A percentile compares a stretch with the other conserved stretches of the same genome.
phyloP scores from a whole-genome alignment of 2,888 invertebrate species.

The Meiosimyza decipiens region DNA sequence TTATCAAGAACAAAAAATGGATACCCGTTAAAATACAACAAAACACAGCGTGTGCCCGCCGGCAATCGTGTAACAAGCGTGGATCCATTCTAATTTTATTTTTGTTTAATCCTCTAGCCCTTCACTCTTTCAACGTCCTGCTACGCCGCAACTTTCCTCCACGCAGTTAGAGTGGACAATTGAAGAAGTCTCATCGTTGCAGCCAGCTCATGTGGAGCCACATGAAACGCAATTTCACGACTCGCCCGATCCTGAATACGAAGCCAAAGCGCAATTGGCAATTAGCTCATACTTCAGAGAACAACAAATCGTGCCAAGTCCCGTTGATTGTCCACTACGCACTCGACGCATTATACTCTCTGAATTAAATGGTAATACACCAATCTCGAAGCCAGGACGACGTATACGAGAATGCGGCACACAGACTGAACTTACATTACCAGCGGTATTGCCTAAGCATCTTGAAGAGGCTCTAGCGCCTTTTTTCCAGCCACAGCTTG shows the following conservation, averaged over 20 bases:
- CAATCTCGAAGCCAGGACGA: conserved; percentile 54
- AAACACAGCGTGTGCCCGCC: too few species aligned
- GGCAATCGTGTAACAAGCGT: not conserved
- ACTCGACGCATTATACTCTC: conserved; percentile 61
- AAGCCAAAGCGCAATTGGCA: conserved; percentile 72
- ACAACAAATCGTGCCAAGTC: conserved; percentile 65
- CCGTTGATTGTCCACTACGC: conserved; percentile 62
- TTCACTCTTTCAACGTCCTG: conserved; percentile 62
- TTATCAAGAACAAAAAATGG: too few species aligned
- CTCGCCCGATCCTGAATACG: conserved; percentile 70
- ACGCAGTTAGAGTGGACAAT: conserved; percentile 76
- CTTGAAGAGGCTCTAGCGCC: conserved; percentile 72
- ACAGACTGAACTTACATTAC: conserved; percentile 73
- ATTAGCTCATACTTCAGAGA: conserved; percentile 68
- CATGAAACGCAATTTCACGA: conserved; percentile 70
- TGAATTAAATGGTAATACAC: conserved; percentile 55
- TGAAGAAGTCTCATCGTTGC: conserved; percentile 74
- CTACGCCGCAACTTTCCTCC: conserved; percentile 62
- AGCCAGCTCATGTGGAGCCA: conserved; percentile 72
- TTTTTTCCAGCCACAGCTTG: conserved; percentile 69
- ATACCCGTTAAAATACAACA: too few species aligned
- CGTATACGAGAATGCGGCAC: conserved; percentile 65
- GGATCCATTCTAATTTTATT: not conserved
- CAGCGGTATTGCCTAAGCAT: conserved; percentile 69
- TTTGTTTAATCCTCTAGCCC: conserved; percentile 52